phyloP scores from a whole-genome alignment of 2,113 vertebrate species.

The Lepisosteus oculatus region DNA sequence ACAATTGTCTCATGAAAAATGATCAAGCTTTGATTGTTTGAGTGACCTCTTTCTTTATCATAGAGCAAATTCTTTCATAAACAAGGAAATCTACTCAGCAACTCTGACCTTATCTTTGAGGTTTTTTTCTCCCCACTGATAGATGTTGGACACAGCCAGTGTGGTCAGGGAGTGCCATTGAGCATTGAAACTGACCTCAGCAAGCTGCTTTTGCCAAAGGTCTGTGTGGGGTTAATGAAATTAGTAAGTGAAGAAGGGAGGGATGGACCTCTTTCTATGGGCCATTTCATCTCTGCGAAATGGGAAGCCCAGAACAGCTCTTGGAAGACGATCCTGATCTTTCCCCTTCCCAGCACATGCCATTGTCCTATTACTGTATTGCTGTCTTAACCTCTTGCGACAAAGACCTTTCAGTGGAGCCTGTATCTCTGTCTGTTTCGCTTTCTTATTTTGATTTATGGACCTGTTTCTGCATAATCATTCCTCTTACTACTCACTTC shows the following conservation, averaged over 20 bases:
- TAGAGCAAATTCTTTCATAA: neutral
- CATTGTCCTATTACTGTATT: neutral
- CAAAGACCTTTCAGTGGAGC: neutral
- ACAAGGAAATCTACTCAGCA: neutral
- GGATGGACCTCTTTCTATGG: neutral
- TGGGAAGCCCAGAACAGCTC: neutral
- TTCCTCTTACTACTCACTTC: neutral
- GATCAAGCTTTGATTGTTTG: too few relatives aligned
- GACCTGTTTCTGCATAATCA: neutral
- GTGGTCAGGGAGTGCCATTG: neutral
- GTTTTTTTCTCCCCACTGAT: neutral
- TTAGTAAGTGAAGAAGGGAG: neutral
- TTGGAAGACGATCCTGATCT: conserved; percentile 6
- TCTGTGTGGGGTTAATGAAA: conserved; percentile 11
- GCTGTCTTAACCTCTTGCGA: neutral
- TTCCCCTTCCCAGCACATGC: conserved; percentile 1
- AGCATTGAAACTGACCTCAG: neutral
- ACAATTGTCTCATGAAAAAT: too few relatives aligned
- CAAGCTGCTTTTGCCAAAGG: neutral
- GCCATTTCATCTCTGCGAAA: conserved; percentile 3
- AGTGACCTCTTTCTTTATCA: too few relatives aligned
- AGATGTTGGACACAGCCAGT: neutral
- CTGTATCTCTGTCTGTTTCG: too few relatives aligned
- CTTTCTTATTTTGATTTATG: neutral
- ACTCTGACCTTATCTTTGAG: neutral